A percentile compares a stretch with the other conserved stretches of the same genome.
Conservation (phyloP, 2,113 vertebrate species). For the Polyodon spathula region DNA sequence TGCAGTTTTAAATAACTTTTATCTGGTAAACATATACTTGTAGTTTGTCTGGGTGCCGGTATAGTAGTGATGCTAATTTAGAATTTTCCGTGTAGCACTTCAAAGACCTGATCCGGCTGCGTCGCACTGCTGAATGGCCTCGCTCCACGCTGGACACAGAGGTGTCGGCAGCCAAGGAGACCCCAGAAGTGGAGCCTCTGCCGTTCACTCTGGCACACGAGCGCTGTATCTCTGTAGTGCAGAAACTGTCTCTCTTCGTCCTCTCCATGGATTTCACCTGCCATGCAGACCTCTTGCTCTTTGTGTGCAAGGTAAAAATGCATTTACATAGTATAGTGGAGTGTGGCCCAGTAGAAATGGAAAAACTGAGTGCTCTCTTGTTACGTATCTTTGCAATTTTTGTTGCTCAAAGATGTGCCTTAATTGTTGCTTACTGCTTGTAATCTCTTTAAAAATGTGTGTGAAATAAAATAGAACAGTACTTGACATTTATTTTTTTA, state of each 20-base stretch:
- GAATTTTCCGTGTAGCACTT: constrained; percentile 68
- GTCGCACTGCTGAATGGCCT: constrained; percentile 93
- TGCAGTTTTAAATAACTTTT: too few relatives aligned
- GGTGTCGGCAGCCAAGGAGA: constrained; percentile 80
- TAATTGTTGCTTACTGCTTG: too few relatives aligned
- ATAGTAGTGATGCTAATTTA: too few relatives aligned
- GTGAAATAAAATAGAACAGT: too few relatives aligned
- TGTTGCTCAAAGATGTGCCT: too few relatives aligned
- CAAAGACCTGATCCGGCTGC: constrained; percentile 92
- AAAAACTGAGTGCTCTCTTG: too few relatives aligned
- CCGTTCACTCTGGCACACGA: constrained; percentile 94
- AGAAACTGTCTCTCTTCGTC: constrained; percentile 89
- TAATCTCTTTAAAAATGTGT: too few relatives aligned
- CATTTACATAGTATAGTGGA: neutral
- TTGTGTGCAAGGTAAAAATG: constrained; percentile 94
- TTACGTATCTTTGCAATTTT: too few relatives aligned
- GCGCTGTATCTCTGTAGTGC: constrained; percentile 92
- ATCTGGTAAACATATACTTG: too few relatives aligned
- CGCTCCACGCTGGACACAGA: constrained; percentile 88
- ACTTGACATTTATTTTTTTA: constrained; percentile 42
- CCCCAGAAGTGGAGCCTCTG: constrained; percentile 86
- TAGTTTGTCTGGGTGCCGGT: too few relatives aligned
- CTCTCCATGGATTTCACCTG: constrained; percentile 98
- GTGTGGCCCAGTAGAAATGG: too few relatives aligned
- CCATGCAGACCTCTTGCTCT: constrained; percentile 91